Evolutionary conservation across 1,140 invertebrate genomes (phyloP).

Genomic region (Lethocerus indicus): DNA sequence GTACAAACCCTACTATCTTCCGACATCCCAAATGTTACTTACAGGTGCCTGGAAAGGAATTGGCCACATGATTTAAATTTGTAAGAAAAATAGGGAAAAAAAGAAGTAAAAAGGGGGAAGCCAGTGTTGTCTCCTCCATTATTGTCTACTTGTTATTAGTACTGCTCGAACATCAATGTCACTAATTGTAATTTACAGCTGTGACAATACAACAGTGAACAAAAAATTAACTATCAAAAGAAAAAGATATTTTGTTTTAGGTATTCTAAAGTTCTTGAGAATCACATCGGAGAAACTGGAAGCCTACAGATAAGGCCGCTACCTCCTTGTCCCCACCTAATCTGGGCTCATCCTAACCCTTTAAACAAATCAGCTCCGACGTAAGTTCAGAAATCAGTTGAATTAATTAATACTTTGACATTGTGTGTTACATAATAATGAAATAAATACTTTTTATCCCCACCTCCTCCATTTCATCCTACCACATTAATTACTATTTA

Average conservation of each 20-base stretch:
- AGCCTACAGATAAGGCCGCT: constrained; percentile 34
- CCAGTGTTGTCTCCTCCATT: too few species aligned
- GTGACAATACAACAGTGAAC: too few species aligned
- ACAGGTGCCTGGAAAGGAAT: too few species aligned
- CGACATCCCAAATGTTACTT: too few species aligned
- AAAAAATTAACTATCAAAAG: constrained; percentile 14
- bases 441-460: background rate
- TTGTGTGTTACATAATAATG: background rate
- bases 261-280: constrained; percentile 59
- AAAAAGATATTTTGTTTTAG: constrained; percentile 17
- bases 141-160: too few species aligned
- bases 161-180: too few species aligned
- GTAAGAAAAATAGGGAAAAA: too few species aligned
- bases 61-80: too few species aligned
- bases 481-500: background rate
- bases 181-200: too few species aligned
- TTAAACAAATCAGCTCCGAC: constrained; percentile 51
- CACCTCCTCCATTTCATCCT: background rate
- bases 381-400: constrained; percentile 26
- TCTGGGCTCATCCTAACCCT: constrained; percentile 38
- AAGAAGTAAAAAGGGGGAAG: too few species aligned
- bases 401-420: background rate
- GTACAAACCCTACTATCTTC: too few species aligned
- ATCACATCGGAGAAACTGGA: constrained; percentile 28
- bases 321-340: constrained; percentile 42